Conservation (phyloP, 2,797 vertebrate species). For the Atherinosoma microstoma region DNA sequence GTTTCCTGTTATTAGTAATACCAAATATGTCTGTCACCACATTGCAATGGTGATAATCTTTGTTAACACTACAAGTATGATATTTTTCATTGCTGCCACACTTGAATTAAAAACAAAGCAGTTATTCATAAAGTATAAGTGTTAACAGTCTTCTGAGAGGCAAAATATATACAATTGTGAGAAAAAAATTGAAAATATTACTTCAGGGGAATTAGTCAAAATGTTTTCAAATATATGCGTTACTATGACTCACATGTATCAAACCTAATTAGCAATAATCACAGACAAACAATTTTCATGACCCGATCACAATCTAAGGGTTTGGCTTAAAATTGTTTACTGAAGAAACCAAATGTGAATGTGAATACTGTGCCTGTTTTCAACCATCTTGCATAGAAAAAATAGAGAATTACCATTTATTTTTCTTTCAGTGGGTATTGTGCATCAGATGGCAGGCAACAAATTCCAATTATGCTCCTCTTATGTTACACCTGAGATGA, state of each 20-base stretch:
- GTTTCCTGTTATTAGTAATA: slow-evolving; percentile 24
- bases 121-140: background rate
- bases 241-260: no score
- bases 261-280: no score
- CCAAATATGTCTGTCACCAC: background rate
- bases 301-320: no score
- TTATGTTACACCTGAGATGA: slow-evolving; percentile 63
- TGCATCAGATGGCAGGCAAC: slow-evolving; percentile 58
- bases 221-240: no score
- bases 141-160: background rate
- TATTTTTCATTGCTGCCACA: background rate
- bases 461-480: slow-evolving; percentile 70
- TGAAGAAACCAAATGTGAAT: slow-evolving; percentile 27
- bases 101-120: background rate
- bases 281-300: no score
- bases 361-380: slow-evolving; percentile 32
- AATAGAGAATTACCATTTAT: slow-evolving; percentile 34
- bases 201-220: no score
- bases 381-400: slow-evolving; percentile 15
- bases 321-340: slow-evolving; percentile 21
- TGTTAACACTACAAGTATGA: background rate
- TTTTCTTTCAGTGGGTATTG: slow-evolving; percentile 47
- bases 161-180: no score
- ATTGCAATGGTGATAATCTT: background rate
- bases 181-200: no score